A percentile compares a stretch with the other conserved stretches of the same genome.
Conservation (phyloP, 1,140 invertebrate genomes). For the Lordiphosa clarofinis region DNA sequence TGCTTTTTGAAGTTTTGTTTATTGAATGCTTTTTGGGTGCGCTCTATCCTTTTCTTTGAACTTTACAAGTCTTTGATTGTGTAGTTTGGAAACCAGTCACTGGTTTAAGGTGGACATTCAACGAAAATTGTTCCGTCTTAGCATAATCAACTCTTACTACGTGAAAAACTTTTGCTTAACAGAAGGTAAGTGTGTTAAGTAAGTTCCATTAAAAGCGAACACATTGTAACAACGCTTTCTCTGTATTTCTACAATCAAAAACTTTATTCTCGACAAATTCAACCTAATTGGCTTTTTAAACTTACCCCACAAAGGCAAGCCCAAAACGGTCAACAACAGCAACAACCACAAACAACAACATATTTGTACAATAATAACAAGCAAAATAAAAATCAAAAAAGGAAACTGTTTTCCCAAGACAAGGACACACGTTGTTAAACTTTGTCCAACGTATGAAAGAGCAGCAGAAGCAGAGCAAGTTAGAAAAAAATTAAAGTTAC, state of each 20-base stretch:
- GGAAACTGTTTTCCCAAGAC: slow-evolving; percentile 10
- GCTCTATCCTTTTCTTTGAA: too few species aligned
- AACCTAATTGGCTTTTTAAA: slow-evolving; percentile 36
- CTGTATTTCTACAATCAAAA: slow-evolving; percentile 23
- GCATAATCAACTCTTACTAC: too few species aligned
- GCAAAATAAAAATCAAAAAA: slow-evolving; percentile 1
- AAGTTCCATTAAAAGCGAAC: too few species aligned
- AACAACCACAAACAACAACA: slow-evolving; percentile 4
- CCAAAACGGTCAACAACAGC: slow-evolving; percentile 12
- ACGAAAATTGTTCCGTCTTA: too few species aligned
- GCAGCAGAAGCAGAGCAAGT: slow-evolving; percentile 5
- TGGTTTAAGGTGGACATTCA: too few species aligned
- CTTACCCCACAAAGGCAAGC: slow-evolving; percentile 5
- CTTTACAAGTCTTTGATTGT: too few species aligned
- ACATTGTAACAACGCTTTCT: neutral
- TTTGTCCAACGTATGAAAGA: neutral
- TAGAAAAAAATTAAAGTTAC: neutral
- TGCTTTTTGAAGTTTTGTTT: too few species aligned
- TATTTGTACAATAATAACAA: slow-evolving; percentile 12
- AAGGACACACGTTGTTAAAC: slow-evolving; percentile 7
- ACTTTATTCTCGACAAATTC: slow-evolving; percentile 36
- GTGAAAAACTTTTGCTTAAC: too few species aligned
- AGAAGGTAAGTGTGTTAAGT: too few species aligned
- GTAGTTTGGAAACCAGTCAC: too few species aligned
- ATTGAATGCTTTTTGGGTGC: too few species aligned